Conservation (phyloP, 2,888 invertebrate species). For the Ctena decussata region DNA sequence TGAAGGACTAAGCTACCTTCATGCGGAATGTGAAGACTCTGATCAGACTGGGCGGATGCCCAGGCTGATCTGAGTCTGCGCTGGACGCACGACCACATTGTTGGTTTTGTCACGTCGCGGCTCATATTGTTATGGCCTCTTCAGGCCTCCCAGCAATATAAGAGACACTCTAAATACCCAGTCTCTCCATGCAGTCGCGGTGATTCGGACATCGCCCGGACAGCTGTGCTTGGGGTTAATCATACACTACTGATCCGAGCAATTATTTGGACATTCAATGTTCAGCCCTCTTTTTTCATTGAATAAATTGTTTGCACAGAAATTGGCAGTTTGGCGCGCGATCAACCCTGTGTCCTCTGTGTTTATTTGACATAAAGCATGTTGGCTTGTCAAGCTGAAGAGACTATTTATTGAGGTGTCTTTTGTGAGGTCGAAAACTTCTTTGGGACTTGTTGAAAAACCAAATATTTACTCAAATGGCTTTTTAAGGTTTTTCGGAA, state of each 20-base stretch:
- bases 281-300: neutral
- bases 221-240: neutral
- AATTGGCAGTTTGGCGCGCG: neutral
- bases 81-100: no score
- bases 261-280: neutral
- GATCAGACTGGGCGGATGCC: no score
- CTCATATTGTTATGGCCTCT: no score
- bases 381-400: neutral
- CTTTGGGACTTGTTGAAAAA: neutral
- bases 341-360: neutral
- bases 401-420: neutral
- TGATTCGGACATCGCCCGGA: neutral
- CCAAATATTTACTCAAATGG: neutral
- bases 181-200: neutral
- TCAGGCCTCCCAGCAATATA: neutral
- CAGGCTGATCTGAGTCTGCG: no score
- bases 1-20: no score
- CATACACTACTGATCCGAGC: neutral
- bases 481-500: neutral
- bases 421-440: neutral
- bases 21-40: no score
- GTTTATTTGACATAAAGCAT: constrained; percentile 1
- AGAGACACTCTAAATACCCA: neutral
- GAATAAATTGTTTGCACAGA: constrained; percentile 1
- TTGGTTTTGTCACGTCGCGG: no score